Evolutionary conservation across 2,888 invertebrate genomes (phyloP).

Genomic region (Meiosimyza decipiens): DNA sequence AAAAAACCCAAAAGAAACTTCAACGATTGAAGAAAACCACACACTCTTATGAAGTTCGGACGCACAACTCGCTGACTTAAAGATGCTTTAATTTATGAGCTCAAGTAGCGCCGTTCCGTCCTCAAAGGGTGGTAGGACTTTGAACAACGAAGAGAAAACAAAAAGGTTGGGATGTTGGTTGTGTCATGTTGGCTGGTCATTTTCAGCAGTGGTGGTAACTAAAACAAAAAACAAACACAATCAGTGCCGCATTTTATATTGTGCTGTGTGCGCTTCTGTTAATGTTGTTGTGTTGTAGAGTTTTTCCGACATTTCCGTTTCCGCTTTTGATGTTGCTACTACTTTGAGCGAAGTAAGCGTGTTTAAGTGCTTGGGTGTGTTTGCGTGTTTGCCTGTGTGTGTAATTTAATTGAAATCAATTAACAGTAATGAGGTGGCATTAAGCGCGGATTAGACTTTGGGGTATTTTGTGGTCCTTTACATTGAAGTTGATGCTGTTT

Average conservation of each 20-base stretch:
- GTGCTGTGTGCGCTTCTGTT: slow-evolving; percentile 31
- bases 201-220: neutral
- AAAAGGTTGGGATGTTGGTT: neutral
- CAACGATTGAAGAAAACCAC: neutral
- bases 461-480: too few relatives aligned
- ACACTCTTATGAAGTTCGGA: slow-evolving; percentile 47
- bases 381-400: slow-evolving; percentile 46
- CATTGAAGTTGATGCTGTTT: too few relatives aligned
- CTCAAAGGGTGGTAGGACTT: slow-evolving; percentile 1
- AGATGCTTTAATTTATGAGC: slow-evolving; percentile 48
- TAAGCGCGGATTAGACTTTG: slow-evolving; percentile 56
- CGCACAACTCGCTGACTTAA: slow-evolving; percentile 41
- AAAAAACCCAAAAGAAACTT: slow-evolving; percentile 17
- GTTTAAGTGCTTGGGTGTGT: slow-evolving; percentile 22
- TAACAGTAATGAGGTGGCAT: slow-evolving; percentile 66
- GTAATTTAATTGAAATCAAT: slow-evolving; percentile 67
- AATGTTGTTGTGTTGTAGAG: slow-evolving; percentile 26
- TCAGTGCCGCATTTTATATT: slow-evolving; percentile 9
- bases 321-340: slow-evolving; percentile 24
- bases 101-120: slow-evolving; percentile 15
- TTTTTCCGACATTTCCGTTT: slow-evolving; percentile 19
- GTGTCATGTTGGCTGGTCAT: slow-evolving; percentile 16
- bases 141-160: neutral
- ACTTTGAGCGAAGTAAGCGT: neutral
- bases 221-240: slow-evolving; percentile 17